Base-by-base conservation (phyloP, 2,797 vertebrate genomes). In the Lepidocolaptes lacrymiger region DNA sequence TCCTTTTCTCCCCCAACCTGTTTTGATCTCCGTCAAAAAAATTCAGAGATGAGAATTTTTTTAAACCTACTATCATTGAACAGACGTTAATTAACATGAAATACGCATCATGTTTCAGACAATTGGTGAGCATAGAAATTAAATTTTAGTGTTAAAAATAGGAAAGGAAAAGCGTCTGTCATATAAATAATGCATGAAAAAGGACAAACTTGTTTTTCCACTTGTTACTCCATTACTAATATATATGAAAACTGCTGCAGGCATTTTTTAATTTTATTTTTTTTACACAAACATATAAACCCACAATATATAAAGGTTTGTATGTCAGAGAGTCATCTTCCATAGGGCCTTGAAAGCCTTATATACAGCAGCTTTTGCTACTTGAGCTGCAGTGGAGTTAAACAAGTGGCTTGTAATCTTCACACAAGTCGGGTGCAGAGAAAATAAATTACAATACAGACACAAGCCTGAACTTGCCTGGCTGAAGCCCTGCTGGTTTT, bases 161-260 rank as follows among this genome's bases (percentile, higher is more conserved):
- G 68, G 49, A 81, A 88, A 91, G 43, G 34, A 80, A 92, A 83
- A 93, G 44, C 81, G 90, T 88, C 78, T 71, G 24, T 55, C 46
- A 24, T 59, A 75, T 95, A 79, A 97, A 96, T 96, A 91, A 95
- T 86, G 48, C 75, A 97, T 51, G 58, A 95, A 81, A 89, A 90
- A 58, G 32, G 37, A n/a, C 26, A 85, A 87, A 72, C 72, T 75
- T 46, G 48, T 68, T 93, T 88, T 67, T 91, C 95, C 32, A 88
- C 81, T 64, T 82, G 72, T 55, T 75, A 52, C 59, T 74, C 32
- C 58, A 77, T 56, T 72, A 74, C 72, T 62, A 77, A 75, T 36
- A 77, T 32, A 76, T 59, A 66, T 39, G 24, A 95, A 71, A 14
- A 46, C 32, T 63, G 84, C 86, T 68, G 19, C 7, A 88, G 37